A percentile compares a stretch with the other conserved stretches of the same genome.
These are phyloP conservation scores for Loris lydekkerianus DNA, from an alignment of 2,797 vertebrate genomes.

Conservation along the genomic window DNA sequence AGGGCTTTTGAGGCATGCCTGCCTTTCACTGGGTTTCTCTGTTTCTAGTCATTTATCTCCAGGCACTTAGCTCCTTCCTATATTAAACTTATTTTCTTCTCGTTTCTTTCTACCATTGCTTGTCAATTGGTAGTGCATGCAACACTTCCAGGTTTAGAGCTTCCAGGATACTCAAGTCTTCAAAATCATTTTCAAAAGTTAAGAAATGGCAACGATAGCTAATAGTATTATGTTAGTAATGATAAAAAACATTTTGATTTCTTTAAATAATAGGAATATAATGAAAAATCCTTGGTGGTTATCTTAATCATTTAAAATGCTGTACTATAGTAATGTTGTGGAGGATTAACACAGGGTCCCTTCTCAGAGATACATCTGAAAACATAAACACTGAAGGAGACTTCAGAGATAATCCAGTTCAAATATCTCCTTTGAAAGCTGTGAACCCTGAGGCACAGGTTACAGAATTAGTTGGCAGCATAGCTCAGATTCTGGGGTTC, in stretches of 20 bases:
- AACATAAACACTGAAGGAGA: background rate
- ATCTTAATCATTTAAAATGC: background rate
- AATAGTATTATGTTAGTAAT: conserved; percentile 38
- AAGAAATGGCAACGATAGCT: conserved; percentile 34
- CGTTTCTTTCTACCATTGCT: conserved; percentile 39
- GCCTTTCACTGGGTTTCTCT: conserved; percentile 54
- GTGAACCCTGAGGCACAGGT: background rate
- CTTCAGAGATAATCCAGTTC: background rate
- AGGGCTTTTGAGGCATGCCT: conserved; percentile 72
- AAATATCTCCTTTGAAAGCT: background rate
- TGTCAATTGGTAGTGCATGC: background rate
- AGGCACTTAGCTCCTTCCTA: conserved; percentile 68
- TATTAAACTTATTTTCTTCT: conserved; percentile 72
- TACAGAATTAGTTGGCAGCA: background rate
- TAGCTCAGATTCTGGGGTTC: background rate
- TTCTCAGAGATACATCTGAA: background rate
- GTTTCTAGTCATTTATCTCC: conserved; percentile 72
- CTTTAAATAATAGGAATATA: conserved; percentile 16
- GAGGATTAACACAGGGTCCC: background rate
- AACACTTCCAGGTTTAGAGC: conserved; percentile 12
- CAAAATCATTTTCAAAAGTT: conserved; percentile 59
- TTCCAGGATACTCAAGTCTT: conserved; percentile 62
- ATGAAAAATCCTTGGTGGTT: background rate
- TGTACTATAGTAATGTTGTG: background rate
- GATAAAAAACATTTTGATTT: background rate